A percentile compares a stretch with the other conserved stretches of the same genome.
Evolutionary conservation across 2,888 invertebrate genomes (phyloP).

Genomic region (Marasmarcha lunaedactyla): DNA sequence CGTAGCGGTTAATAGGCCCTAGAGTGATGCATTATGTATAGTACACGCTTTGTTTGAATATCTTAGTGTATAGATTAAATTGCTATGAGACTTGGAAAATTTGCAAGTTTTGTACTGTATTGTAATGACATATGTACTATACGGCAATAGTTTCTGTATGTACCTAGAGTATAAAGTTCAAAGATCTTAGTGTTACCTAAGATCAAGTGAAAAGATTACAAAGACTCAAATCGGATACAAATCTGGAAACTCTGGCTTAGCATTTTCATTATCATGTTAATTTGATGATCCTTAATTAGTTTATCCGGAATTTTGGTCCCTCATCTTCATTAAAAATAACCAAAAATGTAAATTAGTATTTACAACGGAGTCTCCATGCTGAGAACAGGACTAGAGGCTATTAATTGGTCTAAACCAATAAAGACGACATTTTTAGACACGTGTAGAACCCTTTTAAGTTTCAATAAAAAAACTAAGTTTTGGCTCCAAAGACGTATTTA

Average conservation of each 20-base stretch:
- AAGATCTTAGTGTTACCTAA: no score
- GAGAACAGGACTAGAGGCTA: constrained; percentile 49
- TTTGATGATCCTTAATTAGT: neutral
- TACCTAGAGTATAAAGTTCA: no score
- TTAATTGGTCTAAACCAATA: constrained; percentile 67
- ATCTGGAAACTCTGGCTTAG: no score
- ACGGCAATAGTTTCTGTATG: no score
- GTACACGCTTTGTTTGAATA: constrained; percentile 11
- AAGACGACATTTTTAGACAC: constrained; percentile 60
- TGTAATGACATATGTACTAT: no score
- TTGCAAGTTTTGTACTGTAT: no score
- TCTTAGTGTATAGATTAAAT: no score
- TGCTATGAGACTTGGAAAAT: no score
- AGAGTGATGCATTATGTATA: constrained; percentile 8
- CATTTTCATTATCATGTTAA: no score
- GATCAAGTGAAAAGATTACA: no score
- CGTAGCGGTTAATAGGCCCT: constrained; percentile 14
- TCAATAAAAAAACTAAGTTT: constrained; percentile 25
- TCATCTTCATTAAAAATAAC: constrained; percentile 14
- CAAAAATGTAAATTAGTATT: constrained; percentile 45
- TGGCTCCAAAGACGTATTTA: constrained; percentile 41
- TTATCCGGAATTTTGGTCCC: neutral
- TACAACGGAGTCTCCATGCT: constrained; percentile 39
- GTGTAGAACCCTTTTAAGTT: constrained; percentile 38
- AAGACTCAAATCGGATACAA: no score